Conservation (phyloP, 2,888 invertebrate species). For the Theretra japonica region DNA sequence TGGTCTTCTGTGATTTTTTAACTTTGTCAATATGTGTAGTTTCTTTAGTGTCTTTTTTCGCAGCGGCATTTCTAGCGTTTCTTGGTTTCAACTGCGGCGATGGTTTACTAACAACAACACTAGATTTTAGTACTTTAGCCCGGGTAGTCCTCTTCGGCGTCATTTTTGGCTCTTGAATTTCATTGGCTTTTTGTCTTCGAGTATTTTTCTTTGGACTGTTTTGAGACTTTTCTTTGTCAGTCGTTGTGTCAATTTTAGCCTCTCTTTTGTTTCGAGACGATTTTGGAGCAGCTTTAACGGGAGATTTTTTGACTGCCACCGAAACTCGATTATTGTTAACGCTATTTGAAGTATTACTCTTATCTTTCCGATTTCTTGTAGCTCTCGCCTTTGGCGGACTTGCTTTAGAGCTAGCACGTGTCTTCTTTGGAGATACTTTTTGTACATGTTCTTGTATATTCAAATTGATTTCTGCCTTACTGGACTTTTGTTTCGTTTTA, state of each 20-base stretch:
- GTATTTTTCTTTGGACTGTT: conserved; percentile 43
- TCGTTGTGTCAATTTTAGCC: conserved; percentile 37
- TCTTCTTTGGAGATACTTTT: conserved; percentile 41
- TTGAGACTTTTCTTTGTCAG: conserved; percentile 35
- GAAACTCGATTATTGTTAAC: conserved; percentile 49
- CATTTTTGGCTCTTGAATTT: conserved; percentile 40
- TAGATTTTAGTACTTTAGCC: conserved; percentile 47
- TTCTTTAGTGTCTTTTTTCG: conserved; percentile 12
- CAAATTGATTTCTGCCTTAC: conserved; percentile 30
- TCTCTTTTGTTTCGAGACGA: conserved; percentile 34
- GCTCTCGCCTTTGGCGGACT: conserved; percentile 35
- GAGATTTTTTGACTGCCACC: conserved; percentile 61
- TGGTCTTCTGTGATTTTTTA: conserved; percentile 32
- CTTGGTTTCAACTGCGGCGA: conserved; percentile 58
- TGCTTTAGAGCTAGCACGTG: conserved; percentile 36
- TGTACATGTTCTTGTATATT: background rate
- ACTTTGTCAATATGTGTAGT: conserved; percentile 10
- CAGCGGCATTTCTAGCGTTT: conserved; percentile 35
- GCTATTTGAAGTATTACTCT: conserved; percentile 20
- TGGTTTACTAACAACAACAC: conserved; percentile 53
- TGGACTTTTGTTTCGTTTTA: conserved; percentile 10
- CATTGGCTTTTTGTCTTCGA: conserved; percentile 33
- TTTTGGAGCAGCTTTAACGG: conserved; percentile 50
- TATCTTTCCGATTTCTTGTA: conserved; percentile 45
- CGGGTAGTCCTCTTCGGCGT: conserved; percentile 55